These are phyloP conservation scores for Leucophora obtusa DNA, from an alignment of 2,888 invertebrate genomes.

Conservation along the genomic window DNA sequence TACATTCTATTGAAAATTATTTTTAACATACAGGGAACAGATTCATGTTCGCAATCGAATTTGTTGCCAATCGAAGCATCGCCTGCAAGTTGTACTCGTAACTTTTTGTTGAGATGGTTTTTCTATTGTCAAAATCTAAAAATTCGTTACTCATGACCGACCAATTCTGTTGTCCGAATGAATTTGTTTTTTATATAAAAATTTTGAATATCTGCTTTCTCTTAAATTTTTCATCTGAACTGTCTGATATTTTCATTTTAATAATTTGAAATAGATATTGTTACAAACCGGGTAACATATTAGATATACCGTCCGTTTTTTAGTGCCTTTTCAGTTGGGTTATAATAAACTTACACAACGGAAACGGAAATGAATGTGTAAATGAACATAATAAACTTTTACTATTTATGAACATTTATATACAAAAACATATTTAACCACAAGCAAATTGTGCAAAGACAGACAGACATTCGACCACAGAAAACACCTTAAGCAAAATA, in stretches of 20 bases:
- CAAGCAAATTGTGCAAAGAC: background rate
- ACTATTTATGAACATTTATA: slow-evolving; percentile 11
- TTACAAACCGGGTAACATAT: background rate
- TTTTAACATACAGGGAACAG: no score
- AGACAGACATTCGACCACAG: background rate
- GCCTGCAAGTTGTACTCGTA: no score
- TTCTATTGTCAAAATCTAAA: no score
- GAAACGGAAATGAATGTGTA: slow-evolving; percentile 26
- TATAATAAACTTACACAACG: background rate
- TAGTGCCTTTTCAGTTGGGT: background rate
- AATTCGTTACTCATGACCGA: no score
- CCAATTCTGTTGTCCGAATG: no score
- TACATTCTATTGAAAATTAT: no score
- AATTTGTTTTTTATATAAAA: no score
- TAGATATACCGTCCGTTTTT: background rate
- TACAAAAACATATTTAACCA: slow-evolving; percentile 1
- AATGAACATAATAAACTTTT: slow-evolving; percentile 29
- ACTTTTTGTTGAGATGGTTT: no score
- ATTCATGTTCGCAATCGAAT: no score
- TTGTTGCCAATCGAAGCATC: no score
- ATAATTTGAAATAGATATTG: background rate
- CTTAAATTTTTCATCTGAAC: no score
- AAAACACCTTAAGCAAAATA: slow-evolving; percentile 14
- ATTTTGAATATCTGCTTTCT: no score
- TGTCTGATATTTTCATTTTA: background rate